phyloP scores from a whole-genome alignment of 92 coral and sea anemone species.

The Galaxea fascicularis region DNA sequence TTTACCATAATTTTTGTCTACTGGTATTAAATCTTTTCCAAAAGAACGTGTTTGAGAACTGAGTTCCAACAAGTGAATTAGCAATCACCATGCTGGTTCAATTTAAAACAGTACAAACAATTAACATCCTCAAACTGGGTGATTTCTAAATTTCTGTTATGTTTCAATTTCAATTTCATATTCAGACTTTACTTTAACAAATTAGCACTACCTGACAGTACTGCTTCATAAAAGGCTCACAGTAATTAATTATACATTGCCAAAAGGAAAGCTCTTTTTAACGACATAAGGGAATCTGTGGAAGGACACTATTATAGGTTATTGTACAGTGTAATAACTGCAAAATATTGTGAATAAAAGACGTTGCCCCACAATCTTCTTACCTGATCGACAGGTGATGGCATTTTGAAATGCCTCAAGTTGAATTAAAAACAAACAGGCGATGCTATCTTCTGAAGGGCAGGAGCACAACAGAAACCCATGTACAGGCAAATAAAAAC shows the following conservation, averaged over 20 bases:
- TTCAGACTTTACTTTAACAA: neutral
- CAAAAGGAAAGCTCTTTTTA: neutral
- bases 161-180: neutral
- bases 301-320: neutral
- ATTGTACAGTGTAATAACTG: no score
- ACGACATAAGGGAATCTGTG: neutral
- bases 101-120: no score
- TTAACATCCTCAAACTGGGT: no score
- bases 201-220: neutral
- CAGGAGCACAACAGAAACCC: neutral
- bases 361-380: neutral
- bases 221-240: neutral
- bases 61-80: no score
- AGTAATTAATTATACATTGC: neutral
- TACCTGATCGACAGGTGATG: constrained; percentile 28
- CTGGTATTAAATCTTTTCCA: no score
- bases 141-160: no score
- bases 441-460: constrained; percentile 13
- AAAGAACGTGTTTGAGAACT: no score
- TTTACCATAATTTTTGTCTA: no score
- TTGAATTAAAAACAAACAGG: constrained; percentile 8
- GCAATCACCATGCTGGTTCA: no score
- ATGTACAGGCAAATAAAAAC: neutral
- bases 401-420: constrained; percentile 19
- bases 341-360: neutral